Conservation (phyloP, 2,888 invertebrate genomes). For the Petrolisthes cinctipes region DNA sequence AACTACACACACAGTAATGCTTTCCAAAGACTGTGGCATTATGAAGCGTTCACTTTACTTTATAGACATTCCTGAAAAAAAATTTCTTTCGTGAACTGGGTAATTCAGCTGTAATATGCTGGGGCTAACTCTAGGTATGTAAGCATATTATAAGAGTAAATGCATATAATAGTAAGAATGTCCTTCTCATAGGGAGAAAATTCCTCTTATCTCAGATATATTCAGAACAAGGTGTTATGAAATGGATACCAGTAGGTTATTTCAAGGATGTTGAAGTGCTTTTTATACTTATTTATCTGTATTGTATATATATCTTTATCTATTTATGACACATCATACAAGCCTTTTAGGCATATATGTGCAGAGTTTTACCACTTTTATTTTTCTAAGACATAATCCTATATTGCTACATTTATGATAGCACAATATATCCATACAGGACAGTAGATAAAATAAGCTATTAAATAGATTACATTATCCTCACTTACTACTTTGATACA, state of each 20-base stretch:
- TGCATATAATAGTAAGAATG: slow-evolving; percentile 5
- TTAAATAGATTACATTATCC: background rate
- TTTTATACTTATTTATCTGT: slow-evolving; percentile 33
- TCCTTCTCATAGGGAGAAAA: slow-evolving; percentile 5
- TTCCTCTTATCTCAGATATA: slow-evolving; percentile 7
- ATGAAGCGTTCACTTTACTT: slow-evolving; percentile 23
- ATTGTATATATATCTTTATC: slow-evolving; percentile 33
- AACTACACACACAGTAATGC: slow-evolving; percentile 2
- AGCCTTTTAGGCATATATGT: slow-evolving; percentile 31
- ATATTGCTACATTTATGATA: slow-evolving; percentile 28
- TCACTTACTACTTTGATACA: background rate
- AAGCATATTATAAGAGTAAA: slow-evolving; percentile 15
- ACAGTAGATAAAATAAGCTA: background rate
- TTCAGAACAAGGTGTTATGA: slow-evolving; percentile 4
- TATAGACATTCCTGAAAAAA: slow-evolving; percentile 23
- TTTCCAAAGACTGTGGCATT: slow-evolving; percentile 44
- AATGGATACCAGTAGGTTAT: background rate
- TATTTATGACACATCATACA: slow-evolving; percentile 33
- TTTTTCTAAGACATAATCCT: slow-evolving; percentile 30
- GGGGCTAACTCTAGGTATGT: slow-evolving; percentile 2
- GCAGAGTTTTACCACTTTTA: slow-evolving; percentile 26
- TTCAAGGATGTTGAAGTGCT: slow-evolving; percentile 17
- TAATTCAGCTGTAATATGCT: slow-evolving; percentile 15
- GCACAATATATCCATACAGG: slow-evolving; percentile 30
- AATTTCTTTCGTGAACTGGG: background rate